phyloP scores from a whole-genome alignment of 2,113 vertebrate genomes.

The Pseudopipra pipra region DNA sequence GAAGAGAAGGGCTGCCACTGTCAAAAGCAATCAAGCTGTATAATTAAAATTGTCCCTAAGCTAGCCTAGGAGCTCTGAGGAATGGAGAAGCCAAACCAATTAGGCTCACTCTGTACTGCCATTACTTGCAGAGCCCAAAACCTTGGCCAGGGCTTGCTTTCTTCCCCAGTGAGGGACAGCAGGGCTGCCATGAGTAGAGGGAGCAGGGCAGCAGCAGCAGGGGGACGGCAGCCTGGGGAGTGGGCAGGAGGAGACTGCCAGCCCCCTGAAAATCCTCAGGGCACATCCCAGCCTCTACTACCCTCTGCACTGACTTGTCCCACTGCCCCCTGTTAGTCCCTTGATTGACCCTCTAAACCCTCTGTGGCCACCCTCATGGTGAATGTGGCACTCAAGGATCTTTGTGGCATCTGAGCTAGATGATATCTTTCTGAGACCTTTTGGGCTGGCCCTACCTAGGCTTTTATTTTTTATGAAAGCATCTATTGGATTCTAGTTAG shows the following conservation, averaged over 20 bases:
- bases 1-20: not conserved
- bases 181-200: rapidly evolving
- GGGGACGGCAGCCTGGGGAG: not conserved
- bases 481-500: not conserved
- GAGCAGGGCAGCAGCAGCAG: not conserved
- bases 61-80: not conserved
- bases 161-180: rapidly evolving
- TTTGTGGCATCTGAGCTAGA: not conserved
- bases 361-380: not conserved
- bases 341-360: not conserved
- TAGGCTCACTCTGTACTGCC: not conserved
- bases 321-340: not conserved
- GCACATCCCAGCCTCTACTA: not conserved
- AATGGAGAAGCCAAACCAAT: not conserved
- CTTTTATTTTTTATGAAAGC: not conserved
- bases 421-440: not conserved
- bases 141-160: not conserved
- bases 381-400: not conserved
- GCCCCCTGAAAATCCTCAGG: rapidly evolving
- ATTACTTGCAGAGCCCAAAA: not conserved
- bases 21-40: not conserved
- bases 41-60: not conserved
- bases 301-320: not conserved
- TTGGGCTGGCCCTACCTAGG: rapidly evolving
- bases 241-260: rapidly evolving